Base-by-base conservation (phyloP, 2,113 vertebrate species). In the Pipra filicauda region DNA sequence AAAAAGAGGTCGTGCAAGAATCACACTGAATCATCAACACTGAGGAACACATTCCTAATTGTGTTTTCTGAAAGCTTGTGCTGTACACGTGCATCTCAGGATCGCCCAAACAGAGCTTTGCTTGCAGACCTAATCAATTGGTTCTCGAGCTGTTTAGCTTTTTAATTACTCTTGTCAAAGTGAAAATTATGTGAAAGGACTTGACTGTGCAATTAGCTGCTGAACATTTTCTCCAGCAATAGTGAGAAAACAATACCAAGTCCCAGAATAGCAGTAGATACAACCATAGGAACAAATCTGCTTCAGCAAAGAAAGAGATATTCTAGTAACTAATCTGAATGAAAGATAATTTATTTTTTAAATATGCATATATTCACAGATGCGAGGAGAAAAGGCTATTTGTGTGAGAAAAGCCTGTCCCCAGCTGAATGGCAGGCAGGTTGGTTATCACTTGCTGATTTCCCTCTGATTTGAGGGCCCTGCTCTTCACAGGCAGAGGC, bases 131-230 rank as follows among this genome's bases (percentile, higher is more conserved):
- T 95, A 89, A 97, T 97, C 95, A 95, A 92, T 95, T 96, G 92
- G 57, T 94, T 96, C 96, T 95, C 5, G 3, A 96, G 91, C 80
- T 0, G 8, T 89, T 96, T 79, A 96, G 92, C 83, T 96, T 95
- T 96, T 95, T 96, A 97, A 97, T 97, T 97, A 94, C 93, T 96
- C 96, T 96, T 94, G 96, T 96, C 93, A 95, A 92, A 92, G 86
- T 89, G 91, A 93, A 95, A 94, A 96, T 92, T 93, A 91, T 65
- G 94, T 93, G 96, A 93, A 94, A 95, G 91, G 92, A 92, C 94
- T 97, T 96, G 91, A 93, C 96, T 96, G 88, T 94, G 92, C 95
- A 96, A 94, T 97, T 97, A 92, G 86, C 91, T 92, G 88, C 93
- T 89, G 74, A 93, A 89, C 86, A 13, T 88, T 91, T 95, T 96